Evolutionary conservation across 2,113 vertebrate species (phyloP), one percentile per base, ranked within the genome.

Genomic region (Echinops telfairi): DNA sequence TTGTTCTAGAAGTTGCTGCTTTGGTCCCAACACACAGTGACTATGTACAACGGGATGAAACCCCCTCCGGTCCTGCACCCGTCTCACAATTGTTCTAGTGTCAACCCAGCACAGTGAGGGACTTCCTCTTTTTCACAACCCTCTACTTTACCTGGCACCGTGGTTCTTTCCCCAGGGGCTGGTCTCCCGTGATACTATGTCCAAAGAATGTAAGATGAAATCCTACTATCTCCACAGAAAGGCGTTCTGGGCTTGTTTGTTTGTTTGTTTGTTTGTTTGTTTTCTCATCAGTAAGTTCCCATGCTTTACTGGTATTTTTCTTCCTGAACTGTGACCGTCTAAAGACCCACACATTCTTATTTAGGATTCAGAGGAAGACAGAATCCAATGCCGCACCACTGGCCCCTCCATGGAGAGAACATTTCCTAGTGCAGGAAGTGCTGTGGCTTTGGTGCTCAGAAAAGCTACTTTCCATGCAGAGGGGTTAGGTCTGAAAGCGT

Each of bases 201-300:
- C 47, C 47, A 53, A 53, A 53, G 6, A 12, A 53, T 53, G 47
- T 53, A 53, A 53, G 47, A 53, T 11, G 47, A 53, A 53, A 53
- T 53, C 47, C 10, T 53, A 53, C 47, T 53, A 53, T 6, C 47
- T 53, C 47, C 85, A 87, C 17, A 89, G 60, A 88, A 95, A 88
- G 78, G 76, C 38, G 17, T 38, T 70, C 47, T 79, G 92, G 5
- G 47, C 10, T 53, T 53, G 47, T 14, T 6, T 53, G 47, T 53
- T 83, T 90, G 66, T 83, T 95, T 10, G 47, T 53, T 53, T 53
- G 47, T 14, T 6, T 53, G 47, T 53, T 83, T 90, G 66, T 83
- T 95, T 53, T 84, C 62, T 66, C 29, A 36, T 78, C 83, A 91
- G 89, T 82, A 95, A 89, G 75, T 92, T 85, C 40, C 68, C 87